These are phyloP conservation scores for Tiaroga cobitis DNA, from an alignment of 2,797 vertebrate genomes.

Conservation along the genomic window DNA sequence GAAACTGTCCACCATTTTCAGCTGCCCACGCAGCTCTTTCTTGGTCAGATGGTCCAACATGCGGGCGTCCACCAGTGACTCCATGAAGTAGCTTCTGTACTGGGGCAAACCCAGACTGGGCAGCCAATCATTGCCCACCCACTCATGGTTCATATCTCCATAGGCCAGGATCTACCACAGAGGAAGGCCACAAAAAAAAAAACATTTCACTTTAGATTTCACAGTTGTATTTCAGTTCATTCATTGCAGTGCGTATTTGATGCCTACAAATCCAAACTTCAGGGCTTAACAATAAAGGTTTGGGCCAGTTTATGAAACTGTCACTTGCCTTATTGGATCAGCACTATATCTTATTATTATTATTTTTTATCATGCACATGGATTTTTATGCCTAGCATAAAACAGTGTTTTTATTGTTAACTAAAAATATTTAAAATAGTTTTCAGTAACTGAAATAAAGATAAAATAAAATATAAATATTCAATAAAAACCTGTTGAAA, in stretches of 20 bases:
- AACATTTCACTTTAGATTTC: neutral
- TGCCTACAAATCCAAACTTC: neutral
- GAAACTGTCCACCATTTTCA: constrained; percentile 97
- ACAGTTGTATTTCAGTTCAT: neutral
- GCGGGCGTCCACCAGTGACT: constrained; percentile 92
- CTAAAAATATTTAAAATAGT: neutral
- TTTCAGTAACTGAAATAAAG: neutral
- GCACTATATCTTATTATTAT: neutral
- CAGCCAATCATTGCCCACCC: constrained; percentile 95
- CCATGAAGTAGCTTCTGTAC: constrained; percentile 96
- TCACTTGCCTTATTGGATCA: neutral
- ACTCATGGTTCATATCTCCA: constrained; percentile 94
- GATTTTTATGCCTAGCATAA: neutral
- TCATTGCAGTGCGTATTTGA: neutral
- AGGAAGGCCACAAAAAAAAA: constrained; percentile 40
- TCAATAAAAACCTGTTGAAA: neutral
- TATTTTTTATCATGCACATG: neutral
- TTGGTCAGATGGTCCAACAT: constrained; percentile 95
- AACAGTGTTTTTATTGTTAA: neutral
- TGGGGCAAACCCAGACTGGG: constrained; percentile 92
- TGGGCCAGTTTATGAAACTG: neutral
- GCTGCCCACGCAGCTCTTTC: constrained; percentile 92
- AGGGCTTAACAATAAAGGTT: neutral
- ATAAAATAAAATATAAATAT: neutral
- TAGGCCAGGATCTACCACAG: constrained; percentile 87